Base-by-base conservation (phyloP, 2,888 invertebrate genomes). In the Sthenelais limicola region DNA sequence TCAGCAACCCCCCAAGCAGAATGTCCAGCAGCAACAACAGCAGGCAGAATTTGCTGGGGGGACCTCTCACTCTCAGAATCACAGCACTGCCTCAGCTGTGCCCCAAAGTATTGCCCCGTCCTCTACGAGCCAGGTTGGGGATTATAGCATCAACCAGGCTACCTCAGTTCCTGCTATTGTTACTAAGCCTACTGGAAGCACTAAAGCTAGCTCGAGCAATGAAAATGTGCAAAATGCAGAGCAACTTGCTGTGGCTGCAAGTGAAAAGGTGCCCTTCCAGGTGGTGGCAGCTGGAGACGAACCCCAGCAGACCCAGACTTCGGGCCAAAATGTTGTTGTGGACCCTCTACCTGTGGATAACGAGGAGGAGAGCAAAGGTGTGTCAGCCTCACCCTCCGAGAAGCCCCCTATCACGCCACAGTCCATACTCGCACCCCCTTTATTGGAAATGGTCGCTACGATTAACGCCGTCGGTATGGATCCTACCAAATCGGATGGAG, bases 391-490 rank as follows among this genome's bases (percentile, higher is more conserved):
- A 15, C 24, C 62, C 1, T 1, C 38, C 1, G 24, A 12, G 4
- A 62, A 62, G 38, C 12, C 62, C 2, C 15, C 49, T 9, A 12
- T 28, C 21, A 70, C 26, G n/a, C 24, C 52, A 26, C 70, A 70
- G 56, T 54, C 54, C 35, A 51, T 71, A 30, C 68, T 75, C 30
- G 35, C 72, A n/a, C 71, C 67, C 4, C 77, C 75, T 12, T 68
- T 77, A 21, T 48, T 77, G 15, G 75, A 75, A 38, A 77, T 77
- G 77, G 77, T 77, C 12, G 74, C 74, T 15, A 73, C 76, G 26
- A 76, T 76, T 67, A 72, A 68, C 47, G 68, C 74, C n/a, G 38
- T 32, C 32, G 35, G 32, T 7, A 68, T 69, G 52, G 24, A 73
- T 12, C 58, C 71, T 1, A 68, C 70, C 24, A 73, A 71, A 51